Conservation (phyloP, 2,797 vertebrate species). For the Coilia nasus region DNA sequence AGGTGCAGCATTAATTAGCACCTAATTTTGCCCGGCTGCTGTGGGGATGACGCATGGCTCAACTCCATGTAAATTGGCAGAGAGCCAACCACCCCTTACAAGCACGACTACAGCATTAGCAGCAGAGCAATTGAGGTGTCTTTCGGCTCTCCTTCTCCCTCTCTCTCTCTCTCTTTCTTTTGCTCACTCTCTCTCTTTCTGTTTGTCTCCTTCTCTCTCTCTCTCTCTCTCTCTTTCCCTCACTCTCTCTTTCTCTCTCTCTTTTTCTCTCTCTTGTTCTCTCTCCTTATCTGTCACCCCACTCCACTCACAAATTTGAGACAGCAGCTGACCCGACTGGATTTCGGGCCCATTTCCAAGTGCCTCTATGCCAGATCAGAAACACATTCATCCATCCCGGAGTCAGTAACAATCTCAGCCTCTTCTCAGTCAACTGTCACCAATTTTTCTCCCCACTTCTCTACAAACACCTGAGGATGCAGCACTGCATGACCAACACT, state of each 20-base stretch:
- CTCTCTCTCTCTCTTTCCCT: neutral
- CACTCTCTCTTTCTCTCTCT: slow-evolving; percentile 29
- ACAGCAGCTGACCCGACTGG: neutral
- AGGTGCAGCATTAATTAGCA: neutral
- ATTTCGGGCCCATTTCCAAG: neutral
- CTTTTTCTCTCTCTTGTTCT: slow-evolving; percentile 25
- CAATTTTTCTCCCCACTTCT: neutral
- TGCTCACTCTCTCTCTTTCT: too few species aligned
- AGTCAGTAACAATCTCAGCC: neutral
- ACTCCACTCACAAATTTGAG: slow-evolving; percentile 45
- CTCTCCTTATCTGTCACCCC: slow-evolving; percentile 42
- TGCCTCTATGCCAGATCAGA: neutral
- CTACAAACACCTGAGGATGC: neutral
- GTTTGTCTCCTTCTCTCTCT: too few species aligned
- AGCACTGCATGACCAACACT: neutral
- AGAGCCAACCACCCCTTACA: slow-evolving; percentile 31
- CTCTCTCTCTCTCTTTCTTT: too few species aligned
- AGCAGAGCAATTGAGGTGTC: neutral
- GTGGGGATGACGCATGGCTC: neutral
- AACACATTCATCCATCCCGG: neutral
- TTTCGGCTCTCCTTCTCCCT: neutral
- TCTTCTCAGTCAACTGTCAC: neutral
- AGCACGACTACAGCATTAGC: neutral
- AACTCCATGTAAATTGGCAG: neutral
- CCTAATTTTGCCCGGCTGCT: neutral